A percentile compares a stretch with the other conserved stretches of the same genome.
phyloP scores from a whole-genome alignment of 2,797 vertebrate genomes.

The Pitangus sulphuratus region DNA sequence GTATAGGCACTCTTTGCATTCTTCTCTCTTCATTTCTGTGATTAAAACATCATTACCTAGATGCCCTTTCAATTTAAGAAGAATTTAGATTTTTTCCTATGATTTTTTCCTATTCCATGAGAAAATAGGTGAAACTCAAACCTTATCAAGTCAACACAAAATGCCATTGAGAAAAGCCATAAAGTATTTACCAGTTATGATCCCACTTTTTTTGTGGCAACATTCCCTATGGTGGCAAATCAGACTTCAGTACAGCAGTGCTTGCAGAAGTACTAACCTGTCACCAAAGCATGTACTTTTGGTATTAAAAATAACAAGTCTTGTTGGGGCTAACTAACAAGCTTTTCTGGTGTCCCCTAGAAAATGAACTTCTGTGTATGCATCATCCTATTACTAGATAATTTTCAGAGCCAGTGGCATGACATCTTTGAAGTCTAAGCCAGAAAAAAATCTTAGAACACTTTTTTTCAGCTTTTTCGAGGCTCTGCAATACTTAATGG shows the following conservation, averaged over 20 bases:
- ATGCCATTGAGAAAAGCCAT: not conserved
- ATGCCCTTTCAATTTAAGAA: not conserved
- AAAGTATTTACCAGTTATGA: not conserved
- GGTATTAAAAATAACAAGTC: not conserved
- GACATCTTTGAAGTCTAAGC: not conserved
- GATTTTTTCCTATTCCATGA: not conserved
- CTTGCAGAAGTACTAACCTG: not conserved
- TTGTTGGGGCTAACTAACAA: not conserved
- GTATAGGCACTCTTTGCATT: not conserved
- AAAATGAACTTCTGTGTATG: not conserved
- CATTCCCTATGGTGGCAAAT: not conserved
- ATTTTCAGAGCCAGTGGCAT: not conserved
- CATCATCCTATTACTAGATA: not conserved
- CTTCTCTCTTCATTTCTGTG: not conserved
- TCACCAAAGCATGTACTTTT: not conserved
- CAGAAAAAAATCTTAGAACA: not conserved
- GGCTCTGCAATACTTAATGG: not conserved
- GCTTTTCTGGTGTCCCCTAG: not conserved
- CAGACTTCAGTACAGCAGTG: not conserved
- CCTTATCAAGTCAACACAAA: not conserved
- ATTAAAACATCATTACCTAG: not conserved
- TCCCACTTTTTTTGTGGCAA: not conserved
- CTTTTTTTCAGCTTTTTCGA: not conserved
- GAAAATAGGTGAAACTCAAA: not conserved
- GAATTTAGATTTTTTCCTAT: not conserved